Base-by-base conservation (phyloP, 1,140 invertebrate genomes). In the Plectus sambesii region DNA sequence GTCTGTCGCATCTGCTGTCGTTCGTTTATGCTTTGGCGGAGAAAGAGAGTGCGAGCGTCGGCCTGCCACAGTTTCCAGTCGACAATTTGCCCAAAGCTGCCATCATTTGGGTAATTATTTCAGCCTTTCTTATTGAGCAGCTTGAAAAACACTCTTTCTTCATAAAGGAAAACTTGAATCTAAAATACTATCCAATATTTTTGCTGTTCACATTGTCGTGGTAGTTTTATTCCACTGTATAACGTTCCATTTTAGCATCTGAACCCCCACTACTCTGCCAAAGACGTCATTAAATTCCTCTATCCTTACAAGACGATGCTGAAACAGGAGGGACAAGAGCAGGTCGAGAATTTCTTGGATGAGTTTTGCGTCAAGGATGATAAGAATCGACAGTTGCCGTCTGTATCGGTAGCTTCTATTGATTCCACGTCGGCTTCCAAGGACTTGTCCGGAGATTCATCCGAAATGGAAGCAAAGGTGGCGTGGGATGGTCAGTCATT, bases 41-140 rank as follows among this genome's bases (percentile, higher is more conserved):
- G n/a, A 76, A 76, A 63, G 76, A 87, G 73, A 76, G 77, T 49
- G 61, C 75, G 60, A 68, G 75, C 62, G 66, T 87, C 23, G 81
- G 79, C 42, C 70, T 94, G 30, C 86, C 87, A 0, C 86, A 92
- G 72, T 92, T 94, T 70, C 89, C 90, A 0, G 64, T 90, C 1
- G 84, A 90, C 60, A 89, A 82, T 74, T 63, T 93, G 12, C 62
- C 71, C 1, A 66, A 73, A 4, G 78, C 79, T 19, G 80, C 80
- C 0, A 69, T 75, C 60, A 80, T 93, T 58, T 66, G 90, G 78
- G 84, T 87, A 75, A 74, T 65, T 55, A 25, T 25, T 52, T 25
- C 26, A 29, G 15, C 17, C n/a, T n/a, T n/a, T n/a, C n/a, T n/a
- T n/a, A n/a, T n/a, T n/a, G n/a, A n/a, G n/a, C n/a, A n/a, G n/a